Percentiles rank a stretch among this genome's conserved stretches.
phyloP scores from a whole-genome alignment of 2,113 vertebrate species.

The Ochotona princeps region DNA sequence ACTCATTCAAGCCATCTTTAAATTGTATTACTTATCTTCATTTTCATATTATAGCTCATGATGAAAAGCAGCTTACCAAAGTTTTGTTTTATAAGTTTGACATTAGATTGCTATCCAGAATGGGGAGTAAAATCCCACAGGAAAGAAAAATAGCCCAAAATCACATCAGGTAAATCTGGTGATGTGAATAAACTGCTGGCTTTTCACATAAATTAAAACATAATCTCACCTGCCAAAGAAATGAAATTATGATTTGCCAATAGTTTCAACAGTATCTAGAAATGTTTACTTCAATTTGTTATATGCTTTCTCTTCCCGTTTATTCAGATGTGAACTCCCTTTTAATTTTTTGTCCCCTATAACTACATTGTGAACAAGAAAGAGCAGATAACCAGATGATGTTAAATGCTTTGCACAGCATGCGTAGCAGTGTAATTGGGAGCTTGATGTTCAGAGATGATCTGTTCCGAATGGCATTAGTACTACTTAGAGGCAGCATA shows the following conservation, averaged over 20 bases:
- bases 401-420: slow-evolving; percentile 24
- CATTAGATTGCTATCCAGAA: neutral
- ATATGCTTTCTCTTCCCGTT: neutral
- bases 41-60: neutral
- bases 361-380: neutral
- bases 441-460: neutral
- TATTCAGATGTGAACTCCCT: neutral
- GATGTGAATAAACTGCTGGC: neutral
- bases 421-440: neutral
- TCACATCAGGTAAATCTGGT: neutral
- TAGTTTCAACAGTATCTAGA: neutral
- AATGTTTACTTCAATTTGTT: too few relatives aligned
- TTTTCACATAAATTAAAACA: slow-evolving; percentile 26
- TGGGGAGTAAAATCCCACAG: neutral
- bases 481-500: neutral
- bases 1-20: too few relatives aligned
- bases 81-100: neutral
- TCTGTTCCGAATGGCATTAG: neutral
- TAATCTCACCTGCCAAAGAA: neutral
- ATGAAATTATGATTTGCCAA: neutral
- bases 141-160: neutral
- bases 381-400: neutral
- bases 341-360: neutral
- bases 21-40: neutral
- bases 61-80: neutral